Evolutionary conservation across 2,888 invertebrate genomes (phyloP), one percentile per base, ranked within the genome.

Genomic region (Diarsia rubi): DNA sequence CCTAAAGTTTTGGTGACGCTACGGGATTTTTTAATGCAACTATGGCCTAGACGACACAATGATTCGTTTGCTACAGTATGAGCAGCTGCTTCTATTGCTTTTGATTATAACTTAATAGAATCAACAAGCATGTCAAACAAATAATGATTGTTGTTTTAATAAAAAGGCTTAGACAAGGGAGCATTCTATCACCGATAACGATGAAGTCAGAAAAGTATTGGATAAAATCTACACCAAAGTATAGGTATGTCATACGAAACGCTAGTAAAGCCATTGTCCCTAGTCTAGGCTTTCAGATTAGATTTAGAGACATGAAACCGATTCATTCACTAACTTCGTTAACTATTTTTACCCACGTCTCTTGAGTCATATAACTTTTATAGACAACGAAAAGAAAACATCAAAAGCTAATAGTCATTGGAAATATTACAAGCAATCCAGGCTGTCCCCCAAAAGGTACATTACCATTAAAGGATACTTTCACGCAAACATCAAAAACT

Each of bases 401-500:
- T 57, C 24, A 49, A 69, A 66, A 27, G 47, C 68, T 59, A 64
- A 82, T 75, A 81, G 44, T 65, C 44, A 78, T 78, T 71, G 69
- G 47, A 78, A 82, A 79, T 85, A 78, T 80, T 75, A 82, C 69
- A 68, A 79, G 71, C 76, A 82, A 82, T 84, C 64, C 65, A 67
- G 71, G 65, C 64, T 69, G 69, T 73, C 75, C 45, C 42, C 66
- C 64, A 66, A 83, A 77, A 73, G 62, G 68, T 70, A 66, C 65
- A 79, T 85, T 74, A 79, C 78, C 82, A 85, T 79, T 79, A 82
- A 86, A 82, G 57, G 76, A 79, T 83, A 87, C 81, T 86, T 83
- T 86, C 82, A 78, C 83, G 77, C 84, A 84, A 83, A 83, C 84
- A 88, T 88, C 83, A 85, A 91, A 91, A 91, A 90, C 90, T 91